Base-by-base conservation (phyloP, 2,113 vertebrate species). In the Melanostigma gelatinosum region DNA sequence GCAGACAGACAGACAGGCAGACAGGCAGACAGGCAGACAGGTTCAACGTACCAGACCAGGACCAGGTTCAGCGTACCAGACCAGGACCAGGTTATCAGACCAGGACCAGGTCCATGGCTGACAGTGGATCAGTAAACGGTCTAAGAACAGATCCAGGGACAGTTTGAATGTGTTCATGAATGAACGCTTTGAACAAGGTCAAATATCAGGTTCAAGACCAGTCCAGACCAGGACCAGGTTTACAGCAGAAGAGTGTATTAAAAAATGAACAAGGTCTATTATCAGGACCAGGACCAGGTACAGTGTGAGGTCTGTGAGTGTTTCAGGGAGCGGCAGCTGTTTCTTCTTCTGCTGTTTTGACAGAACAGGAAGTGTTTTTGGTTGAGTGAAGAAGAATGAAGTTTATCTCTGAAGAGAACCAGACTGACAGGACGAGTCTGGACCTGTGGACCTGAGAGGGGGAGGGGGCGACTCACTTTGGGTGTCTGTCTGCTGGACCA, bases 341-440 rank as follows among this genome's bases (percentile, higher is more conserved):
- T 62, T 66, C 74, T 86, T 72, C 67, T 72, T 62, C 69, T 75
- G 52, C 48, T 88, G 85, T 82, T 88, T 75, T 89, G 79, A 89
- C 85, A 90, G 76, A 88, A 82, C 88, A 92, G 89, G 90, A 92
- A 90, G 73, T 88, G 68, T 82, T 88, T 86, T 67, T 85, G 92
- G 84, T 86, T 67, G 76, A 91, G 58, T 87, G 90, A 62, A 67
- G 79, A 88, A 90, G 89, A 93, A 93, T 92, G 83, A 90, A 77
- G 86, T 90, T 93, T 91, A 92, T 93, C 91, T 92, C 78, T 87
- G 71, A 82, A 80, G 46, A 80, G 79, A 85, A 87, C 60, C 73
- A 72, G 87, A 87, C 69, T n/a, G 71, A 82, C 80, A 11, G 65
- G 76, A 82, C 88, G 22, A 86, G 90, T 86, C 88, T 18, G 12